phyloP scores from a whole-genome alignment of 2,888 invertebrate species.

The Amphipyra berbera region DNA sequence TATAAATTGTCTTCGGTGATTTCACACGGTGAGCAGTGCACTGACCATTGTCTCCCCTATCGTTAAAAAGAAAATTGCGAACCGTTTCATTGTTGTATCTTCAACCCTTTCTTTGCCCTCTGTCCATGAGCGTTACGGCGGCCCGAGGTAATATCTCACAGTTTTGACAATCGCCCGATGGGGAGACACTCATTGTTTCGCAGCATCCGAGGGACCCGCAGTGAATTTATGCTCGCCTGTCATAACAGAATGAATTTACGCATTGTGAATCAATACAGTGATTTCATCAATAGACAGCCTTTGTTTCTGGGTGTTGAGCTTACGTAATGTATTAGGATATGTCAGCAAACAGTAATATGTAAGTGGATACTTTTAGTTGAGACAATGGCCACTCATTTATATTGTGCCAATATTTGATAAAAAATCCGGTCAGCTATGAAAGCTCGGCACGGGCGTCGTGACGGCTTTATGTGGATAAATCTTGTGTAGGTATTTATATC shows the following conservation, averaged over 20 bases:
- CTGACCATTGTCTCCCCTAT: conserved; percentile 85
- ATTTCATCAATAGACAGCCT: conserved; percentile 83
- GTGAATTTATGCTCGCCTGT: conserved; percentile 88
- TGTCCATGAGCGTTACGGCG: conserved; percentile 80
- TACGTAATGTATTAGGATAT: conserved; percentile 83
- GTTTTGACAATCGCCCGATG: conserved; percentile 78
- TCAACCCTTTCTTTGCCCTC: conserved; percentile 80
- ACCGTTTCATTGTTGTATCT: conserved; percentile 72
- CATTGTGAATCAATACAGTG: conserved; percentile 88
- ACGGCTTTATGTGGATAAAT: conserved; percentile 12
- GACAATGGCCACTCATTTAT: conserved; percentile 77
- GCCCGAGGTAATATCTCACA: conserved; percentile 84
- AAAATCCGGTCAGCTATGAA: conserved; percentile 59
- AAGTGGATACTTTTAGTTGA: conserved; percentile 77
- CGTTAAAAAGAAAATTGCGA: conserved; percentile 84
- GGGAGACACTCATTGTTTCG: conserved; percentile 84
- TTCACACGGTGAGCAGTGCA: conserved; percentile 83
- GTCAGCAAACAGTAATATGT: conserved; percentile 74
- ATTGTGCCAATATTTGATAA: conserved; percentile 71
- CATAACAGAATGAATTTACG: conserved; percentile 89
- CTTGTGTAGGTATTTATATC: conserved; percentile 6
- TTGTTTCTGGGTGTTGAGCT: conserved; percentile 87
- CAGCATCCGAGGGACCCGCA: conserved; percentile 87
- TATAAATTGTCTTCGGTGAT: conserved; percentile 68
- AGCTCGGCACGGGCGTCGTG: conserved; percentile 24